A percentile compares a stretch with the other conserved stretches of the same genome.
Evolutionary conservation across 2,113 vertebrate species (phyloP).

Genomic region (Megaceryle torquata): DNA sequence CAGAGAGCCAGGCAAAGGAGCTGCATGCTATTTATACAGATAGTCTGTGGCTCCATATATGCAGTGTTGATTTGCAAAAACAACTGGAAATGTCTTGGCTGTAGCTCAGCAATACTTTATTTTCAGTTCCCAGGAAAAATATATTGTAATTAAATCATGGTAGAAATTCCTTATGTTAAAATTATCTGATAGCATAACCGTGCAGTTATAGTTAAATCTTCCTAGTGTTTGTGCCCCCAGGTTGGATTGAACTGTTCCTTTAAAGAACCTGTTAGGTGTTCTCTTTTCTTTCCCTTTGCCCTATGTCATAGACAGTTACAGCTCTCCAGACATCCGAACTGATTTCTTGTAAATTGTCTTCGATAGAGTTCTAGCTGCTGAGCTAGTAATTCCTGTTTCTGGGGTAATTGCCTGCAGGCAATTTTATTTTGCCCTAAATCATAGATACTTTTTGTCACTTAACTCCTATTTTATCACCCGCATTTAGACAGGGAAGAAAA

Average conservation of each 20-base stretch:
- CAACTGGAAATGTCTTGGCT: not conserved
- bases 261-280: not conserved
- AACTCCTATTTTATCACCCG: not conserved
- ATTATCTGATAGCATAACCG: not conserved
- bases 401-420: not conserved
- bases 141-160: not conserved
- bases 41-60: not conserved
- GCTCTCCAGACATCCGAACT: not conserved
- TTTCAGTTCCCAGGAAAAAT: not conserved
- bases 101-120: not conserved
- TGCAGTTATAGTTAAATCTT: not conserved
- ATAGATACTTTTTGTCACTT: not conserved
- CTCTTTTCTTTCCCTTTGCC: not conserved
- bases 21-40: not conserved
- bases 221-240: not conserved
- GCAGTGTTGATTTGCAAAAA: not conserved
- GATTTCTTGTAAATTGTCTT: not conserved
- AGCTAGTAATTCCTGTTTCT: not conserved
- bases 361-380: not conserved
- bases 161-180: not conserved
- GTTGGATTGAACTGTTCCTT: not conserved
- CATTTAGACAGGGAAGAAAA: not conserved
- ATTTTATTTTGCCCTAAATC: not conserved
- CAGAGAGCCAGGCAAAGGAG: not conserved
- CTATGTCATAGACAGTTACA: not conserved